phyloP scores from a whole-genome alignment of 2,113 vertebrate genomes.

The Polyodon spathula region DNA sequence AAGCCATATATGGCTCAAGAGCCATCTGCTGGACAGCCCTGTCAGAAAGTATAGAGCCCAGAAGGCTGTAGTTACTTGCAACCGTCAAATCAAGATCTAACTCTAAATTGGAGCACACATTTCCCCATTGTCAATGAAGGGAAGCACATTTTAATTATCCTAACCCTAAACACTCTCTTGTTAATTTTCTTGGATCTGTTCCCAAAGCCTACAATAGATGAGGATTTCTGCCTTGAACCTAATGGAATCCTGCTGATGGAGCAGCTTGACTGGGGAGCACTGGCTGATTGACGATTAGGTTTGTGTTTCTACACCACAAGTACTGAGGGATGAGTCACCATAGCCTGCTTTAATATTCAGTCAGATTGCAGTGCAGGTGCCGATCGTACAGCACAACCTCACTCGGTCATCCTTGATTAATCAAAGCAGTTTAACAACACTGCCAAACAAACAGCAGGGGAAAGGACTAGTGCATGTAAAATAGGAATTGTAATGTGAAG shows the following conservation, averaged over 20 bases:
- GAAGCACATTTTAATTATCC: too few relatives aligned
- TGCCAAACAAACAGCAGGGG: neutral
- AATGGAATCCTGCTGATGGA: neutral
- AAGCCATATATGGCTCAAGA: too few relatives aligned
- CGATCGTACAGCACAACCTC: constrained; percentile 9
- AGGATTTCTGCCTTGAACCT: neutral
- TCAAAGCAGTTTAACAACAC: neutral
- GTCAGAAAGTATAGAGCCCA: too few relatives aligned
- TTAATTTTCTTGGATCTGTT: too few relatives aligned
- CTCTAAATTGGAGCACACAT: too few relatives aligned
- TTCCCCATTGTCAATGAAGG: too few relatives aligned
- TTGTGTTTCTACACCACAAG: constrained; percentile 42
- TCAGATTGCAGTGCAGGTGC: constrained; percentile 36
- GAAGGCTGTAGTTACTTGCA: too few relatives aligned
- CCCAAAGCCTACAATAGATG: too few relatives aligned
- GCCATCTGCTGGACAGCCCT: too few relatives aligned
- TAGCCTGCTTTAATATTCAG: constrained; percentile 43
- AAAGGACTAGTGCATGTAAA: neutral
- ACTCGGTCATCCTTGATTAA: constrained; percentile 1
- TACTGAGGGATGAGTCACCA: constrained; percentile 59
- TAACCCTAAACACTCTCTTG: too few relatives aligned
- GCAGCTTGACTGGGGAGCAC: constrained; percentile 17
- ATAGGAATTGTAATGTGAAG: neutral
- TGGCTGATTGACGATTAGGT: constrained; percentile 47
- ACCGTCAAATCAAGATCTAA: too few relatives aligned